Evolutionary conservation across 2,113 vertebrate genomes (phyloP), one percentile per base, ranked within the genome.

Genomic region (Phycodurus eques): DNA sequence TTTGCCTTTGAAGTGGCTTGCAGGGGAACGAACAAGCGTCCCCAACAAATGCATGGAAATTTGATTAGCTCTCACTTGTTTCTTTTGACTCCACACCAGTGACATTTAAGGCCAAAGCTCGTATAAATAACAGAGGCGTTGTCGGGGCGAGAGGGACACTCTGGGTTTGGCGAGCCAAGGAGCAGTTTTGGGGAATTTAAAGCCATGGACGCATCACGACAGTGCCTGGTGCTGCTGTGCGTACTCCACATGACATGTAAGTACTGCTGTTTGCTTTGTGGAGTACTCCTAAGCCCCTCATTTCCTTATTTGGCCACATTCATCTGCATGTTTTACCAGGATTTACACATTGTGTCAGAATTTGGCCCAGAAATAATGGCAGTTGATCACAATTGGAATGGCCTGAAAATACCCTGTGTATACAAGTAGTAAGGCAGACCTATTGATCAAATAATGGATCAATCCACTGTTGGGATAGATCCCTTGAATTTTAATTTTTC

Each of bases 1-100:
- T 68, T 53, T 67, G 69, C 80, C 90, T 93, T 93, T 92, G 90
- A 92, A 90, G 90, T 91, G 76, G 65, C 60, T 76, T 85, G 76
- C 31, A 85, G 72, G 73, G 83, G 62, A 78, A 44, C 69, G 62
- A 78, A 44, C 69, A 9, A 61, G 59, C 22, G 12, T 68, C 69
- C 67, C 49, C 72, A 61, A 67, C 65, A 67, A 81, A 73, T 72
- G 69, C 81, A 91, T 92, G 88, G 87, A 91, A 92, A 93, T 93
- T 83, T 89, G 90, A 93, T 92, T 90, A 91, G 80, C 80, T 82
- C 74, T 68, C 76, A 82, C 82, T 83, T n/a, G 49, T 5, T 51
- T 59, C 82, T 79, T 74, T 76, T 54, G 59, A 59, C 22, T 59
- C 22, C 56, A 20, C 22, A 59, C 12, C 22, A 67, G 81, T 79